Percentiles rank a stretch among this genome's conserved stretches.
Evolutionary conservation across 2,888 invertebrate genomes (phyloP).

Genomic region (Euplexia lucipara): DNA sequence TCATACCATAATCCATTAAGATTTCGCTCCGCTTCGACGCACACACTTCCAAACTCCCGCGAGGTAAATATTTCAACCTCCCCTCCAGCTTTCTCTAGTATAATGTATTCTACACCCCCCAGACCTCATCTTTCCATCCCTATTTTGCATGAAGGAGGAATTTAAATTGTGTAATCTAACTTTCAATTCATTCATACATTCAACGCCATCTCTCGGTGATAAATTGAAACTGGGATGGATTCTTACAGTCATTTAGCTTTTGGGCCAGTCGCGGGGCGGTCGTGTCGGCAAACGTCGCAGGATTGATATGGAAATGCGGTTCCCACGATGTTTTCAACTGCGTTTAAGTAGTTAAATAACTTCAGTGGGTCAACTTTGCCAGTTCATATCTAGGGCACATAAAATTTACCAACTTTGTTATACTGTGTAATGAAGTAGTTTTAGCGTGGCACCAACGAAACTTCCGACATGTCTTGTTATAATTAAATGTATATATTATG

Average conservation of each 20-base stretch:
- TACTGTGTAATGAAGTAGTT: constrained; percentile 54
- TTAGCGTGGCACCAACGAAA: constrained; percentile 43
- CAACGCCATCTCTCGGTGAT: constrained; percentile 90
- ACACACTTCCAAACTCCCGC: constrained; percentile 88
- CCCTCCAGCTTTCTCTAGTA: constrained; percentile 75
- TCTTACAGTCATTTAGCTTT: constrained; percentile 85
- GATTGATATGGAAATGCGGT: constrained; percentile 76
- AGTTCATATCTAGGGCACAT: constrained; percentile 54
- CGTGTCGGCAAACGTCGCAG: constrained; percentile 63
- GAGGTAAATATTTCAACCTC: constrained; percentile 89
- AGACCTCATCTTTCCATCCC: constrained; percentile 90
- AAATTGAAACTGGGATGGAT: constrained; percentile 89
- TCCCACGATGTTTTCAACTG: constrained; percentile 63
- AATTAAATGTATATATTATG: constrained; percentile 43
- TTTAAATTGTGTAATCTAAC: constrained; percentile 91
- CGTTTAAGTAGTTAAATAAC: constrained; percentile 58
- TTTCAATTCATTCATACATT: constrained; percentile 91
- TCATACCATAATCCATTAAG: constrained; percentile 90
- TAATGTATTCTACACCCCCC: constrained; percentile 88
- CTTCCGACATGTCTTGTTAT: constrained; percentile 40
- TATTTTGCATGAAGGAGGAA: constrained; percentile 91
- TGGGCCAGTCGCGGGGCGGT: constrained; percentile 65
- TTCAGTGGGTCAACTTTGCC: constrained; percentile 57
- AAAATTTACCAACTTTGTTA: constrained; percentile 54
- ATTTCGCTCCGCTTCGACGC: constrained; percentile 86